Evolutionary conservation across 2,113 vertebrate genomes (phyloP), one percentile per base, ranked within the genome.

Genomic region (Saimiri boliviensis): DNA sequence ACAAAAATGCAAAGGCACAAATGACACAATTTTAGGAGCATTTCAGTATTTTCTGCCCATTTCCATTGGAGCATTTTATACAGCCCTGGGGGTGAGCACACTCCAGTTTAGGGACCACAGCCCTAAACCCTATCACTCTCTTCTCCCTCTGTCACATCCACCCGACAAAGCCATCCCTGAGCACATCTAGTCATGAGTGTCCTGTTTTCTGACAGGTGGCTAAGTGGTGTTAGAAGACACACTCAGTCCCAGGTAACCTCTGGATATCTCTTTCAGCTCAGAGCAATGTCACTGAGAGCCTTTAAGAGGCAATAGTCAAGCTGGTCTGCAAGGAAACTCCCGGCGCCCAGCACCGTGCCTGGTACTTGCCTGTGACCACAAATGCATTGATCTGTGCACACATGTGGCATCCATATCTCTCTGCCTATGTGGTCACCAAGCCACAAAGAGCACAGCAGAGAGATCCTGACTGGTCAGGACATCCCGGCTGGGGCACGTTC

Each of bases 1-100:
- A 76, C 77, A 49, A 91, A 94, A 89, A 83, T 27, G 71, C 40
- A 89, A 73, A 58, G 52, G 17, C 63, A 66, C 56, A 79, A 52
- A 88, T 56, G 27, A 32, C 54, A 93, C 79, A n/a, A 45, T 42
- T 47, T 76, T 12, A 42, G 91, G 93, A 32, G 47, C 13, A 10
- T 40, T 40, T 80, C 14, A 0, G 45, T 45, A 17, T 68, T 93
- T 74, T 83, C 52, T 47, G 23, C 2, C 12, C 79, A 30, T 52
- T 30, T 58, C 54, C 21, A 1, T 30, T 9, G 54, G 74, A 19
- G 30, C 37, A n/a, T 32, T 23, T 71, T 21, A 54, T 13, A 17
- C 4, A 83, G 17, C 23, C 37, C 35, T 47, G 5, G 2, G 19
- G 40, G 77, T 17, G 6, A 11, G 19, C 25, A 47, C 30, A n/a